Evolutionary conservation across 2,797 vertebrate species (phyloP).

Genomic region (Hippopotamyrus pictus): DNA sequence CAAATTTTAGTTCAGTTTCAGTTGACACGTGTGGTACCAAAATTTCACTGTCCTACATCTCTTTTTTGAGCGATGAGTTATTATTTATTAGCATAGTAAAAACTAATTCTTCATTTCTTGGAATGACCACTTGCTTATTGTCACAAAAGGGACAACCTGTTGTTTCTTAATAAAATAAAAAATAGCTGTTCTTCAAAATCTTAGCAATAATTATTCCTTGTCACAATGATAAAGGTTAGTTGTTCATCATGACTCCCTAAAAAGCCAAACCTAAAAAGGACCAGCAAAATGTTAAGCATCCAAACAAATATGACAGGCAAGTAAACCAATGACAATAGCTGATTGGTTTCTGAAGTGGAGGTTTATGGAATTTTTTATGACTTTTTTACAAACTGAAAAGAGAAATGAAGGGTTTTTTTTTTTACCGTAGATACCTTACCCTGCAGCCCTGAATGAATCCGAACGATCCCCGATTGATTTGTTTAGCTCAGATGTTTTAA

Average conservation of each 20-base stretch:
- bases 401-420: background rate
- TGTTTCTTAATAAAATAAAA: background rate
- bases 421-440: background rate
- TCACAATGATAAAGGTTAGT: background rate
- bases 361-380: background rate
- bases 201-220: background rate
- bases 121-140: too few species aligned
- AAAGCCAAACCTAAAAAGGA: background rate
- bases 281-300: background rate
- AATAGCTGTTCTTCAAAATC: background rate
- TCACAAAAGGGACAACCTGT: too few species aligned
- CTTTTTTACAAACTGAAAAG: background rate
- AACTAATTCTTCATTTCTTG: background rate
- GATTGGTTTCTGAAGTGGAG: background rate
- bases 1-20: background rate
- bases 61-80: background rate
- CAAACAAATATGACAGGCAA: background rate
- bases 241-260: background rate
- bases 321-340: background rate
- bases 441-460: background rate
- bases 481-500: background rate
- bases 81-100: background rate
- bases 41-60: background rate
- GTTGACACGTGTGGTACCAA: background rate
- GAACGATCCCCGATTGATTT: background rate